A percentile compares a stretch with the other conserved stretches of the same genome.
phyloP scores from a whole-genome alignment of 2,797 vertebrate species.

The Cynodonichthys magdalenae region DNA sequence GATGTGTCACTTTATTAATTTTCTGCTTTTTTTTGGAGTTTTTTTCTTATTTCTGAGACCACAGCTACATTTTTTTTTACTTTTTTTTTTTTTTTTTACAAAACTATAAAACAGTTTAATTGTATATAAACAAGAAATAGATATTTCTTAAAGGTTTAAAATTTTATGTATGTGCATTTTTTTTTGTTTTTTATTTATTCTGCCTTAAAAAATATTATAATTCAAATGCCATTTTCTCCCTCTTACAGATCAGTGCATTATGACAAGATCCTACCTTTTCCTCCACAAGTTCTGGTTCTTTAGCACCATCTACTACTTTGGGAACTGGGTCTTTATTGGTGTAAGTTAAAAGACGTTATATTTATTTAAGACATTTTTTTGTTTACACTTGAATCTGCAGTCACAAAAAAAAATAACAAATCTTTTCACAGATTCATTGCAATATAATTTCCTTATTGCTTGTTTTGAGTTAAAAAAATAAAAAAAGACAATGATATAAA shows the following conservation, averaged over 20 bases:
- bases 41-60: neutral
- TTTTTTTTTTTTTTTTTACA: neutral
- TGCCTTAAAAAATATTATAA: neutral
- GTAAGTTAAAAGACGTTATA: slow-evolving; percentile 80
- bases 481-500: neutral
- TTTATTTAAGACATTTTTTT: neutral
- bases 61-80: neutral
- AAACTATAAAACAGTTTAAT: neutral
- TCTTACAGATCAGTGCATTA: slow-evolving; percentile 90
- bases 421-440: too few species aligned
- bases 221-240: slow-evolving; percentile 5
- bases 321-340: slow-evolving; percentile 96
- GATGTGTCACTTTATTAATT: slow-evolving; percentile 40
- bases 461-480: too few species aligned
- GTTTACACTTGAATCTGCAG: too few species aligned
- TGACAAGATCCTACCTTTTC: slow-evolving; percentile 95
- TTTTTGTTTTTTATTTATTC: neutral
- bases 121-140: neutral
- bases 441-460: too few species aligned
- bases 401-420: too few species aligned
- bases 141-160: too few species aligned
- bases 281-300: slow-evolving; percentile 99
- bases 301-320: slow-evolving; percentile 97
- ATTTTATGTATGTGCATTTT: neutral
- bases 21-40: slow-evolving; percentile 2